These are phyloP conservation scores for Isurus oxyrinchus DNA, from an alignment of 2,113 vertebrate genomes.

Conservation along the genomic window DNA sequence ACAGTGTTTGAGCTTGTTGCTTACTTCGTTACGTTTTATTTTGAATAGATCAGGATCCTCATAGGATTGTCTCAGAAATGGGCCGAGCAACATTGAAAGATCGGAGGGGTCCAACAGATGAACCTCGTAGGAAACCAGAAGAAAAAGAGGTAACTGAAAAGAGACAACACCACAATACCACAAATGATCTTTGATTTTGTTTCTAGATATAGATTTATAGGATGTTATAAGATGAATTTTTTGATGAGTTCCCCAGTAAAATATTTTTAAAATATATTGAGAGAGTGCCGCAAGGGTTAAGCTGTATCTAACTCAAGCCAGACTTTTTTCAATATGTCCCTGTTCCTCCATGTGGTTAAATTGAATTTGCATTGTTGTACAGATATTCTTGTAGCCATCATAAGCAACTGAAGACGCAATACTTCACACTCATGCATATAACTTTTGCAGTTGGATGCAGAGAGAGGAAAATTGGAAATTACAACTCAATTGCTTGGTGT, in stretches of 20 bases:
- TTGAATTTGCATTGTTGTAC: not conserved
- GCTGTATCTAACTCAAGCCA: not conserved
- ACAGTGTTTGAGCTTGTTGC: not conserved
- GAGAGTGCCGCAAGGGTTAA: not conserved
- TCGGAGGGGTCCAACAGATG: slow-evolving; percentile 68
- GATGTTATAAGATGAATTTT: not conserved
- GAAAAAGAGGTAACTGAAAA: slow-evolving; percentile 80
- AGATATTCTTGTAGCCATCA: not conserved
- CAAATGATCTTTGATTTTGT: not conserved
- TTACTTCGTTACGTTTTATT: slow-evolving; percentile 45
- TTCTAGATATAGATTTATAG: not conserved
- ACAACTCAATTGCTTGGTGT: not conserved
- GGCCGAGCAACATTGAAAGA: slow-evolving; percentile 68
- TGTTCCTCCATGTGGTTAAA: not conserved
- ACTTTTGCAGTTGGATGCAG: not conserved
- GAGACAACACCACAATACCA: not conserved
- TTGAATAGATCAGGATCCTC: slow-evolving; percentile 76
- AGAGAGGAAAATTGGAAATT: not conserved
- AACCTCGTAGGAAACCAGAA: slow-evolving; percentile 64
- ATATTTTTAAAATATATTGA: not conserved
- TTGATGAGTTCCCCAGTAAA: not conserved
- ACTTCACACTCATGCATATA: not conserved
- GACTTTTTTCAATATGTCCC: too few relatives aligned
- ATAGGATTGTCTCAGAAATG: slow-evolving; percentile 70
- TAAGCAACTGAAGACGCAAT: not conserved